Evolutionary conservation across 2,888 invertebrate genomes (phyloP).

Genomic region (Gymnoscelis rufifasciata): DNA sequence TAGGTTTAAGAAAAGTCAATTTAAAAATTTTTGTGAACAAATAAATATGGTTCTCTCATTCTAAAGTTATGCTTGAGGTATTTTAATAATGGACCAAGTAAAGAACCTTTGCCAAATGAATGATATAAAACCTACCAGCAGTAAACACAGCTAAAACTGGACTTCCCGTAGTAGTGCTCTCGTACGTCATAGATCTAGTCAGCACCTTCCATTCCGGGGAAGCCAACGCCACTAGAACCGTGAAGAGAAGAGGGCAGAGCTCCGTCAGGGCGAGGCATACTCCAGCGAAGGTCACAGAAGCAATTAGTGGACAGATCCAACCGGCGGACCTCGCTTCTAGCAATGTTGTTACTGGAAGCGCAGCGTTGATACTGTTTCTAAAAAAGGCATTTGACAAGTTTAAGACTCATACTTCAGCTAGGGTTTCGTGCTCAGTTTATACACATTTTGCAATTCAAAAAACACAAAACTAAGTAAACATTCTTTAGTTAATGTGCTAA

Average conservation of each 20-base stretch:
- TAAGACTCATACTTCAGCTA: no score
- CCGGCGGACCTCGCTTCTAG: conserved; percentile 79
- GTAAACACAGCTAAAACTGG: conserved; percentile 82
- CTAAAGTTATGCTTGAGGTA: no score
- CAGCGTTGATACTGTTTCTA: conserved; percentile 67
- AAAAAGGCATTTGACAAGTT: no score
- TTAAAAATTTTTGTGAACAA: no score
- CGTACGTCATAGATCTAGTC: conserved; percentile 80
- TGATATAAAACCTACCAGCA: conserved; percentile 71
- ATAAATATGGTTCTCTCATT: no score
- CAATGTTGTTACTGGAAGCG: conserved; percentile 79
- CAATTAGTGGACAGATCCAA: conserved; percentile 80
- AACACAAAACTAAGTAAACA: no score
- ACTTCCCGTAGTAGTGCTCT: conserved; percentile 80
- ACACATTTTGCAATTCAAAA: no score
- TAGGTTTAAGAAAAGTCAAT: no score
- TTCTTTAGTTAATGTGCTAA: no score
- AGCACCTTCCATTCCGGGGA: conserved; percentile 82
- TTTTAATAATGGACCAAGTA: no score
- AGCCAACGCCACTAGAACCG: conserved; percentile 75
- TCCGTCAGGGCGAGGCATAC: conserved; percentile 81
- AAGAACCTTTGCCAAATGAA: no score
- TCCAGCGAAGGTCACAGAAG: conserved; percentile 79
- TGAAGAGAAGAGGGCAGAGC: conserved; percentile 77
- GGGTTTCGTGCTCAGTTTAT: no score